These are phyloP conservation scores for Bombylius discolor DNA, from an alignment of 2,888 invertebrate species.

Conservation along the genomic window DNA sequence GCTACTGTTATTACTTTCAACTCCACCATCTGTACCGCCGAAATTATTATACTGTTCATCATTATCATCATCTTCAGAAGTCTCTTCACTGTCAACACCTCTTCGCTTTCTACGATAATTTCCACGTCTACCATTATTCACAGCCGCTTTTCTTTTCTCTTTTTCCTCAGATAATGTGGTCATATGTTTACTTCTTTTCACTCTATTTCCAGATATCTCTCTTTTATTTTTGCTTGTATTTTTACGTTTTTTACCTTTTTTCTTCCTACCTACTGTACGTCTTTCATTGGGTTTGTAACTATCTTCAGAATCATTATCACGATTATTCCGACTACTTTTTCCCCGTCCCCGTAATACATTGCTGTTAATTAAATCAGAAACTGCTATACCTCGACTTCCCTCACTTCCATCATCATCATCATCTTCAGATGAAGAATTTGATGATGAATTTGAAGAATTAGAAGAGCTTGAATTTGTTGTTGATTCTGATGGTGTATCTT, in stretches of 20 bases:
- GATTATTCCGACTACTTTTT: constrained; percentile 6
- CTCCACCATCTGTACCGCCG: constrained; percentile 15
- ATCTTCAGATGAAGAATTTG: not conserved
- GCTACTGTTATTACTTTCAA: not conserved
- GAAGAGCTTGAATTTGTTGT: not conserved
- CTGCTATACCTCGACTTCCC: constrained; percentile 13
- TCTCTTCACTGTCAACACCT: constrained; percentile 15
- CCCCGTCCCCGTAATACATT: too few relatives aligned
- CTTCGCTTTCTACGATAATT: constrained; percentile 8
- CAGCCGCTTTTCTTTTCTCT: constrained; percentile 1
- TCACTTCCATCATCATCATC: constrained; percentile 14
- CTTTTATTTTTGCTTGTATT: constrained; percentile 12
- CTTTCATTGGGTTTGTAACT: constrained; percentile 40
- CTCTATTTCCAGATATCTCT: constrained; percentile 6
- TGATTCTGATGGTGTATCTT: constrained; percentile 3
- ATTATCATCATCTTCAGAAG: constrained; percentile 15
- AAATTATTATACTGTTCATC: constrained; percentile 14
- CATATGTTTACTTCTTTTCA: not conserved
- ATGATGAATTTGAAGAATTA: not conserved
- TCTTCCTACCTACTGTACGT: constrained; percentile 14
- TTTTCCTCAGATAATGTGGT: constrained; percentile 10
- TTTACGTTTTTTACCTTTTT: constrained; percentile 6
- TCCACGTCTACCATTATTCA: constrained; percentile 5
- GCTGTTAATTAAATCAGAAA: too few relatives aligned
- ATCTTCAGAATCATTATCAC: constrained; percentile 42